Base-by-base conservation (phyloP, 2,888 invertebrate genomes). In the Sialis fuliginosa region DNA sequence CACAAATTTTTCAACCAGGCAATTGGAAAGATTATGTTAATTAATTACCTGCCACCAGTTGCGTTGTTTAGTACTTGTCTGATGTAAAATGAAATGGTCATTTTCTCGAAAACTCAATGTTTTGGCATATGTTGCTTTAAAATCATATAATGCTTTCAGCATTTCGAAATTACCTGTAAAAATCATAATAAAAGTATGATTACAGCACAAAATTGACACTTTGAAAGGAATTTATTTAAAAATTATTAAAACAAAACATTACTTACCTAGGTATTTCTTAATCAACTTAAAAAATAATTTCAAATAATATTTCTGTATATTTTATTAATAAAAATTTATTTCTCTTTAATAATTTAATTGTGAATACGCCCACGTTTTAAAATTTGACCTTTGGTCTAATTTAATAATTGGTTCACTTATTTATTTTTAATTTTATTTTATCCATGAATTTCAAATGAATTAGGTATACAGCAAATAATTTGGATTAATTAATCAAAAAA, bases 101-200 rank as follows among this genome's bases (percentile, higher is more conserved):
- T 84, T 82, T 58, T 80, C 81, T 53, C 73, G 73, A 64, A 88
- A 88, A 60, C 81, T 84, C 50, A 88, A 68, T 6, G 88, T 87
- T 67, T 86, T 87, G 9, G 85, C 78, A 58, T 85, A 77, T 42
- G 84, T 84, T 47, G 86, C 86, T 62, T 84, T 82, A 58, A 88
- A 88, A 60, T 87, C 85, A 57, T 87, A 88, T 47, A 85, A 67
- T 46, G 85, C 85, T 63, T 81, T 80, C 35, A 88, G 74, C 85
- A 88, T 85, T 64, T 87, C 85, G 65, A 75, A 72, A 60, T 77
- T 77, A 58, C 77, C 53, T 45, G 30, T 12, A 33, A 33, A 43
- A 32, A 9, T 22, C 13, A 41, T 30, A 31, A 30, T 6, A 12
- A 30, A 6, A 41, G 10, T n/a, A 10, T 35, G 35, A 35, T 35